Evolutionary conservation across 2,888 invertebrate genomes (phyloP).

Genomic region (Euzetes globulus): DNA sequence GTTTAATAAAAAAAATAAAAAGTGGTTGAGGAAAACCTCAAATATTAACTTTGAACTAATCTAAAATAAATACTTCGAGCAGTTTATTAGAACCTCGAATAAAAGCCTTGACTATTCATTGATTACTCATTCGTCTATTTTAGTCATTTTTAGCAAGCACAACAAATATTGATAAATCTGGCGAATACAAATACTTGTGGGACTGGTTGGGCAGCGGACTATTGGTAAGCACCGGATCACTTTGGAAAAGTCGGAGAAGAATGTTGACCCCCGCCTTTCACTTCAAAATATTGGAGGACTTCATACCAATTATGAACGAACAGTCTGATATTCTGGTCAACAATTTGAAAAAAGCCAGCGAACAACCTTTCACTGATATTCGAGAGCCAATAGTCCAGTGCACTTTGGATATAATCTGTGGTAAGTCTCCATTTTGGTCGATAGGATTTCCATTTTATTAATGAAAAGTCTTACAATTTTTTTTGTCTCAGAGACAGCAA

Average conservation of each 20-base stretch:
- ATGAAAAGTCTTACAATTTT: neutral
- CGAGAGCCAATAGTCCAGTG: neutral
- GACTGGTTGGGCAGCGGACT: slow-evolving; percentile 25
- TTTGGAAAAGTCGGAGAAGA: slow-evolving; percentile 29
- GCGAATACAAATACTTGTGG: neutral
- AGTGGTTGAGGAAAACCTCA: too few relatives aligned
- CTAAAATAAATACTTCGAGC: too few relatives aligned
- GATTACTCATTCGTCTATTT: slow-evolving; percentile 3
- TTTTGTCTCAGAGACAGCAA: neutral
- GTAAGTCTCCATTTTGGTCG: neutral
- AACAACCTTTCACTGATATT: neutral
- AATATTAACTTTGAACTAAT: neutral
- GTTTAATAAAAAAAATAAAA: too few relatives aligned
- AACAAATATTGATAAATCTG: neutral
- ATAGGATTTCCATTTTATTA: neutral
- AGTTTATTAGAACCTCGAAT: too few relatives aligned
- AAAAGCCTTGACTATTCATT: neutral
- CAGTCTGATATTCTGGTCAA: slow-evolving; percentile 20
- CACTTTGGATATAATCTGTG: slow-evolving; percentile 16
- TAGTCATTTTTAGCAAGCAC: slow-evolving; percentile 27
- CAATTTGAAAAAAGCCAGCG: neutral
- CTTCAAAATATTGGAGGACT: slow-evolving; percentile 32
- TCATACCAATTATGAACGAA: slow-evolving; percentile 31
- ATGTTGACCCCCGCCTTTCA: slow-evolving; percentile 32
- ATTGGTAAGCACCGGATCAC: slow-evolving; percentile 6